Percentiles rank a stretch among this genome's conserved stretches.
Conservation (phyloP, 1,140 invertebrate species). For the Apis florea region DNA sequence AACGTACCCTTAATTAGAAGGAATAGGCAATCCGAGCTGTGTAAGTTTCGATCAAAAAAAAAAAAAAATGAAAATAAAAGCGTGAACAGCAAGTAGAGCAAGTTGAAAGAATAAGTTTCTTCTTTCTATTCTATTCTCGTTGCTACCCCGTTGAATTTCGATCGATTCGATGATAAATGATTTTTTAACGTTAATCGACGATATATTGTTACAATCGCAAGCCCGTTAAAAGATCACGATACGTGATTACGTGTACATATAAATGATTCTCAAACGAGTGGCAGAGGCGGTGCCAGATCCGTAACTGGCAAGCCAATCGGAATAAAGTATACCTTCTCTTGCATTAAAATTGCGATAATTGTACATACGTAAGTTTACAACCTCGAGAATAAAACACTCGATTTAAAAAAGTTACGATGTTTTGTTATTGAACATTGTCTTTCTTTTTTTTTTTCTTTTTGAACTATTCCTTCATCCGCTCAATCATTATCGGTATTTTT, state of each 20-base stretch:
- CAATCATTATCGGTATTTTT: no score
- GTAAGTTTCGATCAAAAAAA: constrained; percentile 10
- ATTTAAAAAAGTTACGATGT: constrained; percentile 2
- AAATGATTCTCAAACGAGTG: constrained; percentile 18
- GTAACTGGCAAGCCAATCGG: constrained; percentile 41
- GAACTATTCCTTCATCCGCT: no score
- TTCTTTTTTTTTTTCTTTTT: background rate
- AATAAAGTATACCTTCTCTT: constrained; percentile 25
- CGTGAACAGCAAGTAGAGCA: no score
- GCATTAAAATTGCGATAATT: constrained; percentile 1
- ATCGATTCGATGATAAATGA: background rate
- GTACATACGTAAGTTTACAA: constrained; percentile 2
- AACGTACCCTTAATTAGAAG: constrained; percentile 22
- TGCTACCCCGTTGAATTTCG: no score
- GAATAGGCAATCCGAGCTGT: background rate
- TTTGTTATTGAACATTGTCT: background rate
- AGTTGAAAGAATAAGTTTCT: no score
- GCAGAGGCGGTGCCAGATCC: constrained; percentile 34
- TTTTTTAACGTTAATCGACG: background rate
- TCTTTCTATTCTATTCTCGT: background rate
- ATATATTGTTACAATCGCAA: constrained; percentile 7
- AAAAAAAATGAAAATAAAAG: background rate
- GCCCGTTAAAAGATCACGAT: constrained; percentile 16
- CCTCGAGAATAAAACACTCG: background rate
- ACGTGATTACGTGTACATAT: background rate